Conservation (phyloP, 2,113 vertebrate species). For the Engraulis encrasicolus region DNA sequence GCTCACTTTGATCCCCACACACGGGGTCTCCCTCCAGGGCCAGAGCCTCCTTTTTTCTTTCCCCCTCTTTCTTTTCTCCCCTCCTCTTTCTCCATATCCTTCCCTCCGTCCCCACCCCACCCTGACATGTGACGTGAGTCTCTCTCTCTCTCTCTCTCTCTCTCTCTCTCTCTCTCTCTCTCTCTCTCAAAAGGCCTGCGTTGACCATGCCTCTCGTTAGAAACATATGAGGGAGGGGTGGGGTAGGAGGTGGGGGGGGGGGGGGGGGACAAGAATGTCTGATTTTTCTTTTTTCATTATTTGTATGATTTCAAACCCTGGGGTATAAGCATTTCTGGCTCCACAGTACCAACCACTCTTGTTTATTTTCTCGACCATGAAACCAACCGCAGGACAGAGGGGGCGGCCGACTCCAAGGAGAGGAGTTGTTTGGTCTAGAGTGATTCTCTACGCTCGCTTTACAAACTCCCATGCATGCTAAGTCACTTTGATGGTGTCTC, state of each 20-base stretch:
- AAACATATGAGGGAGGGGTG: conserved; percentile 1
- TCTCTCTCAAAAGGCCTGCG: conserved; percentile 63
- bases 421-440: conserved; percentile 75
- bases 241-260: background rate
- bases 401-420: conserved; percentile 69
- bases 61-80: conserved; percentile 1
- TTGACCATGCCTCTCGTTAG: conserved; percentile 43
- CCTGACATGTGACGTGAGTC: conserved; percentile 59
- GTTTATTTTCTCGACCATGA: conserved; percentile 80
- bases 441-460: conserved; percentile 68
- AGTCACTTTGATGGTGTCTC: conserved; percentile 68
- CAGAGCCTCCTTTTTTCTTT: background rate
- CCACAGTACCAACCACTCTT: conserved; percentile 69
- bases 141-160: conserved; percentile 40
- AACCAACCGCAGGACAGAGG: conserved; percentile 74
- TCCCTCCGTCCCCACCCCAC: background rate
- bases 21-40: conserved; percentile 54
- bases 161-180: no score
- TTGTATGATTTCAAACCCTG: conserved; percentile 74
- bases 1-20: conserved; percentile 64
- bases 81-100: conserved; percentile 14
- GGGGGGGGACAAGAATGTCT: background rate
- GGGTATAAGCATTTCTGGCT: conserved; percentile 75
- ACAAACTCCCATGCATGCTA: conserved; percentile 70
- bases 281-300: conserved; percentile 72